Evolutionary conservation across 2,797 vertebrate species (phyloP), one percentile per base, ranked within the genome.

Genomic region (Coregonus ussuriensis): DNA sequence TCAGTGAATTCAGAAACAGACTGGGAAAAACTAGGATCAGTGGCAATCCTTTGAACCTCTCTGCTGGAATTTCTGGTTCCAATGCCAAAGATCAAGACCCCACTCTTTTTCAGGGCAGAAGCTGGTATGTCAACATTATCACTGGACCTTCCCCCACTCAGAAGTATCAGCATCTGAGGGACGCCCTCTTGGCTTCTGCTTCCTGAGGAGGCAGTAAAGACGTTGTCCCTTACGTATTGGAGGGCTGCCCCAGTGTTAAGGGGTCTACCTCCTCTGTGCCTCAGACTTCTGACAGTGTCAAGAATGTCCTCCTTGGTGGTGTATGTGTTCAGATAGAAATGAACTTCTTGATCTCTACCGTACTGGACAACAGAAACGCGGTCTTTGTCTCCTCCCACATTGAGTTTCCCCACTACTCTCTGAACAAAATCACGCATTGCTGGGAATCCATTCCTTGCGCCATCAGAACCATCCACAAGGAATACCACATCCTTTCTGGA

Each of bases 401-500:
- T 6, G 37, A 37, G 37, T 37, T 6, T 37, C 37, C 1, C 37
- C 5, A 37, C 37, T 6, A 37, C 37, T 6, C 37, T 37, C 6
- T 37, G 37, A 37, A 37, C 37, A 37, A 37, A 37, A 6, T 37
- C 37, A 6, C 5, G 37, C 37, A 37, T 37, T 37, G 37, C 37
- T 37, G 37, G 37, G 37, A 37, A 37, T 37, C 37, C 37, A 37
- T 6, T 37, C 37, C 37, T 37, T 6, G 37, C 6, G 37, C 37
- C 37, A 37, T 37, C 37, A 37, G 37, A 37, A 6, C 37, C 37
- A 37, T 37, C 37, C 37, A 37, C 37, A 37, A 37, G 37, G 59
- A 82, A 77, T 18, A 77, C 82, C 63, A 84, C 71, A 74, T 84
- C 93, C 0, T 91, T 89, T 76, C 83, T 93, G 33, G 66, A 6